Percentiles rank a stretch among this genome's conserved stretches.
Evolutionary conservation across 1,140 invertebrate species (phyloP).

Genomic region (Lasioglossum albipes): DNA sequence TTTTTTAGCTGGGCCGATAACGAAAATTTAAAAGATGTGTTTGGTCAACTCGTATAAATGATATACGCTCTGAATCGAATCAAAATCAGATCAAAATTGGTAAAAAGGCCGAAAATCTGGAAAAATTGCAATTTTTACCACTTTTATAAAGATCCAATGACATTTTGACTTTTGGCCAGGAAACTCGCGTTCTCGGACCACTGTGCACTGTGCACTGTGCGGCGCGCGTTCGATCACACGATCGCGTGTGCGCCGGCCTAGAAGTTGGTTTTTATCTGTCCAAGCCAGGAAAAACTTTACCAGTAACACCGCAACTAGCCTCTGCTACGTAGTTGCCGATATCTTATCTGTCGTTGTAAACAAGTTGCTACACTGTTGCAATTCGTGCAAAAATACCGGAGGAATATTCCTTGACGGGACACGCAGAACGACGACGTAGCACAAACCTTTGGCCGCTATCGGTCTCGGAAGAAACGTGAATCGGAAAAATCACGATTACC

Average conservation of each 20-base stretch:
- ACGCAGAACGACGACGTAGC: neutral
- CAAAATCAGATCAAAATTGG: no score
- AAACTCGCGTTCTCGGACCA: no score
- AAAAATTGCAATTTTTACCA: no score
- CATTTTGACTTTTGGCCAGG: no score
- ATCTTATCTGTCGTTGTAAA: conserved; percentile 31
- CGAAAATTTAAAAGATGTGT: no score
- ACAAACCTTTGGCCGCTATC: neutral
- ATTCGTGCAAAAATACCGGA: neutral
- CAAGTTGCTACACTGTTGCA: conserved; percentile 24
- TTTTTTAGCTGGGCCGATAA: no score
- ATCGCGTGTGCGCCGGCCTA: neutral
- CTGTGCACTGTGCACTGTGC: no score
- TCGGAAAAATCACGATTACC: neutral
- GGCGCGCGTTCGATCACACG: neutral
- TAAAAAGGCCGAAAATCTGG: no score
- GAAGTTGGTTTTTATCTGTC: neutral
- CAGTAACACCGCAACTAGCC: neutral
- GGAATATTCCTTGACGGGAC: conserved; percentile 1
- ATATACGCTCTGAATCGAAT: no score
- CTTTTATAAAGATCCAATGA: no score
- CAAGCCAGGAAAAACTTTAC: neutral
- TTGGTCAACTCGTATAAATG: no score
- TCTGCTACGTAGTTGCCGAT: conserved; percentile 1
- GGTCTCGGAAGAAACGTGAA: neutral